Base-by-base conservation (phyloP, 2,888 invertebrate species). In the Amiota communis region DNA sequence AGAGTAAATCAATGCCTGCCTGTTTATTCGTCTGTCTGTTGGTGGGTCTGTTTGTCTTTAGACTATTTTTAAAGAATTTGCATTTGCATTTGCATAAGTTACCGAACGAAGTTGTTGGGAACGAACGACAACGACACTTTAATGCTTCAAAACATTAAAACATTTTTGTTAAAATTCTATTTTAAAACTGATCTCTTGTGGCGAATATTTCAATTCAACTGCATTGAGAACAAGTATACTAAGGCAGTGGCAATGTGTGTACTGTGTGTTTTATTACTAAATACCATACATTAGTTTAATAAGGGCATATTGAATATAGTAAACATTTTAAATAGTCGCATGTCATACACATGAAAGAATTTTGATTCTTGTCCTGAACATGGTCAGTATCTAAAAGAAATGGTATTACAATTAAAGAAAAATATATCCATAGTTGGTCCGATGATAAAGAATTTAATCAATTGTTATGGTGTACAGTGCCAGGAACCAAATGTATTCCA, bases 151-250 rank as follows among this genome's bases (percentile, higher is more conserved):
- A 36, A 36, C 36, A 36, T 36, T 2, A 36, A 36, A 36, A 36
- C 36, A 36, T 36, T 36, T 36, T 82, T 82, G 85, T 75, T 82
- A 85, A 76, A 69, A 70, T 75, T 63, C 61, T 63, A 63, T 63
- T 63, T 63, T 63, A 36, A 13, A 23, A 36, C 23, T 63, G 61
- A 63, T 23, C 61, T 63, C 61, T 63, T 63, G 61, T 11, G 10
- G 61, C 36, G 61, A 63, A 20, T 63, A 12, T 36, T 13, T 23
- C 23, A 53, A 53, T 53, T n/a, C 3, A 3, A 53, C 1, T 53
- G 53, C n/a, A 53, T 53, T n/a, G 53, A 53, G 53, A n/a, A n/a
- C n/a, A 53, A 12, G 53, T 53, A 53, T 53, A 53, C 63, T 20
- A 12, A 20, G 48, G n/a, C 36, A 36, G 20, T 36, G 8, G 13